phyloP scores from a whole-genome alignment of 2,113 vertebrate genomes.

The Shinisaurus crocodilurus region DNA sequence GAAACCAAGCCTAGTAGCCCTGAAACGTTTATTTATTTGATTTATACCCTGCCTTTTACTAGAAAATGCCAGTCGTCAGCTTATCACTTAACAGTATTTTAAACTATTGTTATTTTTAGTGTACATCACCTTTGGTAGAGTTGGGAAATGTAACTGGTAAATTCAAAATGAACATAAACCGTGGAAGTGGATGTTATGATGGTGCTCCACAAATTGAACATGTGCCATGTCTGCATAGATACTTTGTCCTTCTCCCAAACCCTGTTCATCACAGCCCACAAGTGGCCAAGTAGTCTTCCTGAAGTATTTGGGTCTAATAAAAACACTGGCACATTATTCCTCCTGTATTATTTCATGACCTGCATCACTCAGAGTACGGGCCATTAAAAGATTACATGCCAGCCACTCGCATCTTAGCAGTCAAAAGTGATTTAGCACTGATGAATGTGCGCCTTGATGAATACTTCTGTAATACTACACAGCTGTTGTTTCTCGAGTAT shows the following conservation, averaged over 20 bases:
- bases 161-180: background rate
- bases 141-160: background rate
- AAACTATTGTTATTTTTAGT: background rate
- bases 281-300: conserved; percentile 44
- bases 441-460: conserved; percentile 66
- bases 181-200: conserved; percentile 35
- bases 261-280: background rate
- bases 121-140: background rate
- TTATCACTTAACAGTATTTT: too few relatives aligned
- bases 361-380: conserved; percentile 46
- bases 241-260: background rate
- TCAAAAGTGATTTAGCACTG: conserved; percentile 66
- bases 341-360: conserved; percentile 8
- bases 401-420: conserved; percentile 46
- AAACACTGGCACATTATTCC: conserved; percentile 31
- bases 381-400: conserved; percentile 54
- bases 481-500: conserved; percentile 71
- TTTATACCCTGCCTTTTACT: too few relatives aligned
- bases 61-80: too few relatives aligned
- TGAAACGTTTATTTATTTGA: too few relatives aligned
- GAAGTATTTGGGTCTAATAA: conserved; percentile 57
- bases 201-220: conserved; percentile 25
- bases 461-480: conserved; percentile 66
- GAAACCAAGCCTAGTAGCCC: too few relatives aligned
- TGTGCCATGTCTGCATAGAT: background rate